A percentile compares a stretch with the other conserved stretches of the same genome.
Conservation (phyloP, 2,797 vertebrate species). For the Protosalanx chinensis region DNA sequence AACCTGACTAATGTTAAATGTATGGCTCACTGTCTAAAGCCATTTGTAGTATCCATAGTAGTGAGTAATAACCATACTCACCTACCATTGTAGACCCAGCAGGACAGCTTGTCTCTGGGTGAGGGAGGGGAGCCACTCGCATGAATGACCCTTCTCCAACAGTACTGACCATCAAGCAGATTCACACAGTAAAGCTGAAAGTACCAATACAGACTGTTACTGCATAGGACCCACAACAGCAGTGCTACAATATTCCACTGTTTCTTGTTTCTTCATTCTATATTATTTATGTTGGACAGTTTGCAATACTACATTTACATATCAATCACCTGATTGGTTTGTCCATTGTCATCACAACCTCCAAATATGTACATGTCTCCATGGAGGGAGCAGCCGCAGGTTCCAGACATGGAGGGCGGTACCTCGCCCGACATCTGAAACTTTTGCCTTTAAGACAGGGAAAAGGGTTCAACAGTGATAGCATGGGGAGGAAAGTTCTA, state of each 20-base stretch:
- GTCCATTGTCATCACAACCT: conserved; percentile 90
- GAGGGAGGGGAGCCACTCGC: conserved; percentile 81
- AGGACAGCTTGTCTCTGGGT: conserved; percentile 91
- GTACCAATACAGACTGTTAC: conserved; percentile 52
- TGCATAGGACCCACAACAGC: conserved; percentile 8
- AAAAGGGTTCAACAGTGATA: conserved; percentile 5
- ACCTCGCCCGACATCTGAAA: conserved; percentile 84
- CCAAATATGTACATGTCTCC: conserved; percentile 90
- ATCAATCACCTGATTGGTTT: conserved; percentile 84
- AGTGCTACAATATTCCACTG: neutral
- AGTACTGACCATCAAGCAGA: conserved; percentile 79
- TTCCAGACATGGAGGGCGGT: conserved; percentile 90
- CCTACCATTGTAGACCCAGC: conserved; percentile 85
- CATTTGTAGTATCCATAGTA: no score
- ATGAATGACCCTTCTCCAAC: conserved; percentile 81
- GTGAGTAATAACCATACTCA: conserved; percentile 28
- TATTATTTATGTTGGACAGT: neutral
- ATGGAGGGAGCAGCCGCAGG: conserved; percentile 82
- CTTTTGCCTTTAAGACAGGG: conserved; percentile 75
- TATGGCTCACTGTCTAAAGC: neutral
- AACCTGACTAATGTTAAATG: neutral
- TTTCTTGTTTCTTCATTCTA: neutral
- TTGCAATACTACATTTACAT: neutral
- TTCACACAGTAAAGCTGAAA: conserved; percentile 85
- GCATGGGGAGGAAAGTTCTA: neutral